Conservation (phyloP, 2,888 invertebrate genomes). For the Galerucella pusilla region DNA sequence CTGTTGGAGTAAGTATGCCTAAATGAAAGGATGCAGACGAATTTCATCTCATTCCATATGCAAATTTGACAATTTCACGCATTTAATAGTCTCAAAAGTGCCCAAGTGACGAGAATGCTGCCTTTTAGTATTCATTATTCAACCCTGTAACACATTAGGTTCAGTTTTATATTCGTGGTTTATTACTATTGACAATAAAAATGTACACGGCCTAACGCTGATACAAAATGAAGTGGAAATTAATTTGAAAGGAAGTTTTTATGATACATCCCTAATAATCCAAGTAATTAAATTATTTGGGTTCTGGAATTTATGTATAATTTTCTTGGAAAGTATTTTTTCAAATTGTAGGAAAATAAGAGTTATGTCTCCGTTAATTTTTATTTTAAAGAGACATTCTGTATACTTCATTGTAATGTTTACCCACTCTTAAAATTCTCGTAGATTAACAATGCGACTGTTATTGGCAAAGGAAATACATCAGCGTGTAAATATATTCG, state of each 20-base stretch:
- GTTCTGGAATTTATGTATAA: too few species aligned
- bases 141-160: constrained; percentile 25
- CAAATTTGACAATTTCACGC: constrained; percentile 26
- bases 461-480: background rate
- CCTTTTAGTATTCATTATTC: constrained; percentile 36
- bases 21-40: constrained; percentile 27
- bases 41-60: constrained; percentile 36
- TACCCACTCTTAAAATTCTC: background rate
- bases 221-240: background rate
- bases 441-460: background rate
- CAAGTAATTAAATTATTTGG: background rate
- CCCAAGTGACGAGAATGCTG: constrained; percentile 17
- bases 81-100: constrained; percentile 37
- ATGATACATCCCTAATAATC: background rate
- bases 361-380: too few species aligned
- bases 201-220: constrained; percentile 8
- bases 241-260: background rate
- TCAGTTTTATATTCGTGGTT: constrained; percentile 32
- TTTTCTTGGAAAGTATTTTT: too few species aligned
- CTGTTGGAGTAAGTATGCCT: constrained; percentile 24
- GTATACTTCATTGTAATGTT: too few species aligned
- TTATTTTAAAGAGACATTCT: too few species aligned
- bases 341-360: too few species aligned
- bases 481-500: constrained; percentile 7
- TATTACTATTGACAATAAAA: constrained; percentile 35